Base-by-base conservation (phyloP, 2,888 invertebrate species). In the Chorisops tibialis region DNA sequence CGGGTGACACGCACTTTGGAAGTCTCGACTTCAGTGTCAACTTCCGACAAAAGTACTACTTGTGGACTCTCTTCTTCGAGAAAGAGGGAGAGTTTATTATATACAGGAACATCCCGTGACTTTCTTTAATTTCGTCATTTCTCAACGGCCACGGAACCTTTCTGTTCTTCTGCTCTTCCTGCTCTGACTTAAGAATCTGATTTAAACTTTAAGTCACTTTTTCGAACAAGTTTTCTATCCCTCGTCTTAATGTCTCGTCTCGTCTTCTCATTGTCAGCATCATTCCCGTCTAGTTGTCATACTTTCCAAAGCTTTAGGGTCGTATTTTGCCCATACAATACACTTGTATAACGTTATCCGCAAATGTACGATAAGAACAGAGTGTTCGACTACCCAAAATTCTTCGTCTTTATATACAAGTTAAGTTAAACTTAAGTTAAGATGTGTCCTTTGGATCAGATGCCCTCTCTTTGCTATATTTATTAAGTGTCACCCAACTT, bases 401-500 rank as follows among this genome's bases (percentile, higher is more conserved):
- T 14, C 16, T n/a, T 9, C 37, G 37, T 11, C 7, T 11, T 35
- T 35, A 6, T 35, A 9, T 9, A 9, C 37, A 3, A 4, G 4
- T 5, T 16, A 14, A 16, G 39, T 39, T 14, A 45, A 22, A 47
- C 22, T 21, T 19, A 22, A 47, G 47, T 22, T 47, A 22, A 14
- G 14, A 45, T 45, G n/a, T n/a, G 45, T 45, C 45, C 45, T 45
- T 18, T 5, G 11, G 18, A 39, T 14, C 12, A 12, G 6, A n/a
- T n/a, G 21, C 7, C 47, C n/a, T n/a, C 21, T 47, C n/a, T 21
- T n/a, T 22, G 12, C 21, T 47, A n/a, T n/a, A 47, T 47, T 63
- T 63, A 63, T 63, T 63, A 63, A 63, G 61, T 61, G 63, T 56
- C 61, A 58, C 50, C 14, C 51, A 48, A 50, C 56, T 63, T 56